Base-by-base conservation (phyloP, 1,140 invertebrate species). In the Maconellicoccus hirsutus region DNA sequence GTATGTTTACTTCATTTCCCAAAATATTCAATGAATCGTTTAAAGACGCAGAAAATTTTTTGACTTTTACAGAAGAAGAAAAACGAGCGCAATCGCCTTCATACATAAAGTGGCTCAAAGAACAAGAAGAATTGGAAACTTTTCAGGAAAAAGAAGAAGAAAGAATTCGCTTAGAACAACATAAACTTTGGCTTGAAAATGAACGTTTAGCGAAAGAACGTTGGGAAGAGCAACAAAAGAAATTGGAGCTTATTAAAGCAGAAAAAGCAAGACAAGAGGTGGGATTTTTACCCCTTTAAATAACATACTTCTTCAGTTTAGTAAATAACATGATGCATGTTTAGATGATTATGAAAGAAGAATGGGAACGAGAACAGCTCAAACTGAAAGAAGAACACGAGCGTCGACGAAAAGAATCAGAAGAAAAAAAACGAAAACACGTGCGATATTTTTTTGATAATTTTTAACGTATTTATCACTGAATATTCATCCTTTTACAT, bases 181-280 rank as follows among this genome's bases (percentile, higher is more conserved):
- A 83, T 75, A 76, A 82, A 72, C 82, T 80, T 25, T 83, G 81
- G 81, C 38, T 81, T 8, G 78, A 79, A 71, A 75, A 75, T 29
- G 82, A 83, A 75, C 79, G 79, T 74, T 77, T 72, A 72, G 81
- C 83, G 1, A 80, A 84, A 69, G 76, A 82, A 72, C 79, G 83
- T 70, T 86, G 84, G 84, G 73, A 77, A 61, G 74, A 80, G 73
- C 70, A 83, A 19, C 82, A 86, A 74, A 77, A 81, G 21, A 79
- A 81, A 70, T 82, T 81, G 71, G 79, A 81, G 71, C 81, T 78
- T 71, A 79, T 83, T 1, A 74, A 79, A 12, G 78, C 81, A 70
- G 77, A 82, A 70, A 80, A 82, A 72, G 74, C 81, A 8, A 79
- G 83, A 73, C 78, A 84, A 74, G 82, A 85, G 73, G 81, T 82